These are phyloP conservation scores for Diplodus sargus DNA, from an alignment of 2,797 vertebrate species.

Conservation along the genomic window DNA sequence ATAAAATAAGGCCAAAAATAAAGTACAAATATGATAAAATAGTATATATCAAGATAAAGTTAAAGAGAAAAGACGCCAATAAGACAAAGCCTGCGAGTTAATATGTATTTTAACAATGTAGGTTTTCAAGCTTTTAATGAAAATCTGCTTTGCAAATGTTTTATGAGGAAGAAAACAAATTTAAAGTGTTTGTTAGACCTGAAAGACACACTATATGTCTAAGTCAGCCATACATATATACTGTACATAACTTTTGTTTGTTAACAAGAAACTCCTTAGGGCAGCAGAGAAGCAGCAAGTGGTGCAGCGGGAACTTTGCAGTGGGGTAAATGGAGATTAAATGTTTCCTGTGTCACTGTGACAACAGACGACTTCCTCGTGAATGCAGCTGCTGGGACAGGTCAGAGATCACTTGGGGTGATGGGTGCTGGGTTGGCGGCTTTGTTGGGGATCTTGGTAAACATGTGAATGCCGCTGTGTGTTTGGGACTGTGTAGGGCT, in stretches of 20 bases:
- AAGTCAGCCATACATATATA: background rate
- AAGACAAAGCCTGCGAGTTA: no score
- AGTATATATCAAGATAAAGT: no score
- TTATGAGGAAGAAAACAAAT: no score
- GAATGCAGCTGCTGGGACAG: conserved; percentile 55
- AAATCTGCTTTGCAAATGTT: no score
- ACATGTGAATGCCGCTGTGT: conserved; percentile 70
- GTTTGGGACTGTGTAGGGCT: conserved; percentile 46
- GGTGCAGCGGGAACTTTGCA: background rate
- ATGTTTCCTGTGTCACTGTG: conserved; percentile 59
- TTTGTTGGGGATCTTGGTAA: conserved; percentile 29
- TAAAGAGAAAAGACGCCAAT: no score
- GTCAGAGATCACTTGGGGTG: conserved; percentile 70
- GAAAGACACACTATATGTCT: background rate
- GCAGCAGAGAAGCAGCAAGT: background rate
- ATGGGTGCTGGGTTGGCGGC: conserved; percentile 47
- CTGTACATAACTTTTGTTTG: background rate
- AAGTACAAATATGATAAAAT: no score
- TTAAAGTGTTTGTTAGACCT: background rate
- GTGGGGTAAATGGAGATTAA: conserved; percentile 26
- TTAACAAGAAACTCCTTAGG: background rate
- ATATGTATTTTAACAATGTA: no score
- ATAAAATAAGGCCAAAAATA: no score
- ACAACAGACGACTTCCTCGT: conserved; percentile 67
- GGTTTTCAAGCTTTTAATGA: no score